Evolutionary conservation across 2,888 invertebrate genomes (phyloP).

Genomic region (Eristalinus aeneus): DNA sequence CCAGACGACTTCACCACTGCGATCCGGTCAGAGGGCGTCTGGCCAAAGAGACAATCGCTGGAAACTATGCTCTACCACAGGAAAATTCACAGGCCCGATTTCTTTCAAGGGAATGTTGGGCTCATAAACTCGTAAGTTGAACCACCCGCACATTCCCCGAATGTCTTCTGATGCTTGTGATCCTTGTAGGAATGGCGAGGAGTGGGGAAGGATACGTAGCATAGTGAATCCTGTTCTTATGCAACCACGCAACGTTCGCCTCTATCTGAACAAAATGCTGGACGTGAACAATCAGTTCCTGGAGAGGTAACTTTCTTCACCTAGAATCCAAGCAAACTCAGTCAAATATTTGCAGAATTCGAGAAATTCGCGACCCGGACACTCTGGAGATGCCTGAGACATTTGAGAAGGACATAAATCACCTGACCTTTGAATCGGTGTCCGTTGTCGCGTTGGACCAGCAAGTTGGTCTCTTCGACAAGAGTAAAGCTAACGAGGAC

Average conservation of each 20-base stretch:
- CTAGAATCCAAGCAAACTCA: neutral
- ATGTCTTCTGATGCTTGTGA: neutral
- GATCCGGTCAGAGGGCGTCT: constrained; percentile 81
- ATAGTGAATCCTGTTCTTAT: constrained; percentile 85
- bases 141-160: neutral
- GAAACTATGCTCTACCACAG: constrained; percentile 80
- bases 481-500: constrained; percentile 34
- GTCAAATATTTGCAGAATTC: constrained; percentile 75
- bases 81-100: constrained; percentile 72
- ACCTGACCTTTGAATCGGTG: constrained; percentile 83
- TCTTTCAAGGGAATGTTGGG: constrained; percentile 70
- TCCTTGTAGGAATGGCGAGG: constrained; percentile 83
- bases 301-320: constrained; percentile 74
- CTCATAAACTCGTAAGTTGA: constrained; percentile 71
- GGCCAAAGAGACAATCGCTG: constrained; percentile 80
- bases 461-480: constrained; percentile 74
- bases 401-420: constrained; percentile 81
- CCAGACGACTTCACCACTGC: constrained; percentile 82
- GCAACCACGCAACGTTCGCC: constrained; percentile 82
- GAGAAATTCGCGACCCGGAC: constrained; percentile 72
- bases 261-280: constrained; percentile 81
- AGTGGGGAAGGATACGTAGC: constrained; percentile 85
- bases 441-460: constrained; percentile 79
- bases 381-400: constrained; percentile 79
- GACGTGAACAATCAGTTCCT: constrained; percentile 78